phyloP scores from a whole-genome alignment of 2,888 invertebrate genomes.

The Erebia aethiops region DNA sequence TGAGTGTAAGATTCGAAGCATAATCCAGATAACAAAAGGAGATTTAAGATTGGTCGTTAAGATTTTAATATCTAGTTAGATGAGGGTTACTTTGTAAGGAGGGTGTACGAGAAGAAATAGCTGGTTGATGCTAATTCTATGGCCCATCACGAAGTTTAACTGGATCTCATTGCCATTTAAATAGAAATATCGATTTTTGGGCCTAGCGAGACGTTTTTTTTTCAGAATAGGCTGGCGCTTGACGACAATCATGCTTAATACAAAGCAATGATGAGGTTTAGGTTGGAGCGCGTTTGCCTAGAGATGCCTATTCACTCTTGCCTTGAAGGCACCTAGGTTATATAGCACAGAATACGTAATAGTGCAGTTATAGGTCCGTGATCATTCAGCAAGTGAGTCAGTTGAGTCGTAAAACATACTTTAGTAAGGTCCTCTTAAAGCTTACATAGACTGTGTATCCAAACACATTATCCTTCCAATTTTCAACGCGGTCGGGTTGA shows the following conservation, averaged over 20 bases:
- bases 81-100: constrained; percentile 59
- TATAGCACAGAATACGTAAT: too few species aligned
- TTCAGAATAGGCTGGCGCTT: too few species aligned
- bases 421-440: too few species aligned
- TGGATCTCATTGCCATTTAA: constrained; percentile 60
- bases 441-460: too few species aligned
- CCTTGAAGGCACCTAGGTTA: too few species aligned
- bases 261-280: too few species aligned
- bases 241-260: too few species aligned
- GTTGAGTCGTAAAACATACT: too few species aligned
- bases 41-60: constrained; percentile 30
- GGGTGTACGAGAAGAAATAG: constrained; percentile 60
- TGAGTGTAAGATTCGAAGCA: neutral
- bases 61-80: constrained; percentile 49
- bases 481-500: neutral
- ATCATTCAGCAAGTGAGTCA: too few species aligned
- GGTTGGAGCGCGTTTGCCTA: too few species aligned
- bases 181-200: constrained; percentile 52
- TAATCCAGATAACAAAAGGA: constrained; percentile 13
- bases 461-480: neutral
- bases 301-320: too few species aligned
- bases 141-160: constrained; percentile 68
- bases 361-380: too few species aligned
- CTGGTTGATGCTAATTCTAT: constrained; percentile 74
- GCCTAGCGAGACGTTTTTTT: neutral